Evolutionary conservation across 1,140 invertebrate genomes (phyloP).

Genomic region (Agrypnia vestita): DNA sequence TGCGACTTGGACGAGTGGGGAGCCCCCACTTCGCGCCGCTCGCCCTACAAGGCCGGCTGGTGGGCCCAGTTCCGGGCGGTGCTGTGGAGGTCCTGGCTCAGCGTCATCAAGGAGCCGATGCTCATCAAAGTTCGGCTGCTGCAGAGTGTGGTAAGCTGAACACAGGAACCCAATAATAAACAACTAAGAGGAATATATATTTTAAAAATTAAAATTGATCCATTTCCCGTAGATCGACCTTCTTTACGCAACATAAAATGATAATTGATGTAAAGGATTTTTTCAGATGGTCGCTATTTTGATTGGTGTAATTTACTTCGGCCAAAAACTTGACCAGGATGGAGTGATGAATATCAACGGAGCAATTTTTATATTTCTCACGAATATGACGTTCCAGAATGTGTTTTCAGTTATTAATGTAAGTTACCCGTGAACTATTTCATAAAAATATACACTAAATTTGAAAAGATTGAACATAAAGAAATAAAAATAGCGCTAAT

Average conservation of each 20-base stretch:
- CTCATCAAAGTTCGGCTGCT: conserved; percentile 90
- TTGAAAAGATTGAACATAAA: too few relatives aligned
- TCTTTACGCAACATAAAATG: not conserved
- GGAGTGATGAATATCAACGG: conserved; percentile 97
- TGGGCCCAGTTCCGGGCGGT: conserved; percentile 90
- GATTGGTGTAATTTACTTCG: conserved; percentile 92
- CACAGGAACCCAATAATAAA: not conserved
- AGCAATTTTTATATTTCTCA: conserved; percentile 93
- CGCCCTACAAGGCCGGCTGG: conserved; percentile 90
- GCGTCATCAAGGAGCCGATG: conserved; percentile 90
- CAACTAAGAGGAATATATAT: too few relatives aligned
- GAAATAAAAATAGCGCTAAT: too few relatives aligned
- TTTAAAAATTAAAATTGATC: too few relatives aligned
- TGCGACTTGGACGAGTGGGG: conserved; percentile 68
- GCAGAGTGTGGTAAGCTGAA: conserved; percentile 86
- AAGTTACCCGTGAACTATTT: conserved; percentile 61
- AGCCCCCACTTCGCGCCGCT: conserved; percentile 63
- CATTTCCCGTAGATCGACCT: not conserved
- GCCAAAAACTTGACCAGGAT: conserved; percentile 87
- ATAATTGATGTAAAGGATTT: conserved; percentile 47
- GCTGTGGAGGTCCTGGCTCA: conserved; percentile 92
- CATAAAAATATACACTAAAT: too few relatives aligned
- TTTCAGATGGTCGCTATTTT: conserved; percentile 87
- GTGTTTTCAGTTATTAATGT: conserved; percentile 92
- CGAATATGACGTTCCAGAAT: conserved; percentile 96